Conservation (phyloP, 1,140 invertebrate species). For the Mercenaria mercenaria region DNA sequence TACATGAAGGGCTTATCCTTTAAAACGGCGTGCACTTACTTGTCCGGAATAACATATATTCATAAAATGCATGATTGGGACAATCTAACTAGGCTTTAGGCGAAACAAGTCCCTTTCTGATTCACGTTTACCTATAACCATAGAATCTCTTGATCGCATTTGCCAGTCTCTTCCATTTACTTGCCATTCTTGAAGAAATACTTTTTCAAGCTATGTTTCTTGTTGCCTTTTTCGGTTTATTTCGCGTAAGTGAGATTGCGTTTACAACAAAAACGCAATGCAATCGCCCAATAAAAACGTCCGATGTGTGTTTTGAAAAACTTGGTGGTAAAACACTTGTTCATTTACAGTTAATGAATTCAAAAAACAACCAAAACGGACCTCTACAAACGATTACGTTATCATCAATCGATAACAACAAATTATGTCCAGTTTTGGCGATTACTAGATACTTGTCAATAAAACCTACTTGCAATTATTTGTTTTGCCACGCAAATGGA, state of each 20-base stretch:
- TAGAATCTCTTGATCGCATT: background rate
- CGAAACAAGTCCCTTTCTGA: background rate
- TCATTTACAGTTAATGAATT: background rate
- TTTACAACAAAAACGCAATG: background rate
- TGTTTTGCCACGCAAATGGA: too few relatives aligned
- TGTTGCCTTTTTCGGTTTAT: slow-evolving; percentile 56
- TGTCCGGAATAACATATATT: background rate
- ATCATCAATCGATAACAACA: too few relatives aligned
- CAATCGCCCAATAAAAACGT: background rate
- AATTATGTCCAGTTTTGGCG: too few relatives aligned
- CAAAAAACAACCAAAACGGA: slow-evolving; percentile 8
- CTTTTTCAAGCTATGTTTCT: background rate
- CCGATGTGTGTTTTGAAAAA: background rate
- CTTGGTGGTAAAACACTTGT: too few relatives aligned
- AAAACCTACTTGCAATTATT: too few relatives aligned
- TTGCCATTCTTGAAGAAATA: too few relatives aligned
- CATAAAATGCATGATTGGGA: background rate
- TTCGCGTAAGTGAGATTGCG: slow-evolving; percentile 46
- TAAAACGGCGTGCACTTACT: background rate
- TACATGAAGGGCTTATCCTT: background rate
- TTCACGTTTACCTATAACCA: slow-evolving; percentile 29
- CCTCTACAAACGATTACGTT: too few relatives aligned
- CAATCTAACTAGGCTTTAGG: background rate
- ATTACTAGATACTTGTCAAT: too few relatives aligned
- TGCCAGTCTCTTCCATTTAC: background rate